Percentiles rank a stretch among this genome's conserved stretches.
Evolutionary conservation across 2,888 invertebrate species (phyloP).

Genomic region (Leptinotarsa haldemani): DNA sequence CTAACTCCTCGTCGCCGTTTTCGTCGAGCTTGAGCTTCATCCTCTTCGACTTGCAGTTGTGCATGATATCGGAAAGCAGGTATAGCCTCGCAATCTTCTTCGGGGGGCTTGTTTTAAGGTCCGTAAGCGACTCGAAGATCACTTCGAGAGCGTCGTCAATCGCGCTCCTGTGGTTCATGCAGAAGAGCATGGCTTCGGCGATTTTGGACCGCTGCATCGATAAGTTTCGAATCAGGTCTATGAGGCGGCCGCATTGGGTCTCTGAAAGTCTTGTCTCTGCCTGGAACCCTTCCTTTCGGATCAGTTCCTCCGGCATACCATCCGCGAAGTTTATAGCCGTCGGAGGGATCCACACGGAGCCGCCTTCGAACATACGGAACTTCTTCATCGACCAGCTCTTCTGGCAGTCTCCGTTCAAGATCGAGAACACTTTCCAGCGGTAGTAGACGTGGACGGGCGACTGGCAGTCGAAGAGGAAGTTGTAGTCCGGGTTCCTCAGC

Average conservation of each 20-base stretch:
- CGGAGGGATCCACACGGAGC: slow-evolving; percentile 96
- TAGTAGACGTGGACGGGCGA: slow-evolving; percentile 69
- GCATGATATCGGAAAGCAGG: slow-evolving; percentile 93
- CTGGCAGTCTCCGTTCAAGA: slow-evolving; percentile 92
- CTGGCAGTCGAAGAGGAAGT: slow-evolving; percentile 89
- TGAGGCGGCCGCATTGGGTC: slow-evolving; percentile 87
- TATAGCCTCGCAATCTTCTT: slow-evolving; percentile 88
- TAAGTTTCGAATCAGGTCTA: slow-evolving; percentile 86
- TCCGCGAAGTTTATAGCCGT: slow-evolving; percentile 90
- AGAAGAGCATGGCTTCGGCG: slow-evolving; percentile 96
- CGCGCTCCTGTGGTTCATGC: slow-evolving; percentile 94
- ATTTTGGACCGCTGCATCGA: slow-evolving; percentile 81
- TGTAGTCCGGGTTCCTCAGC: slow-evolving; percentile 93
- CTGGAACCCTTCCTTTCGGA: slow-evolving; percentile 72
- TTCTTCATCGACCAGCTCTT: slow-evolving; percentile 88
- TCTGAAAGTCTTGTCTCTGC: slow-evolving; percentile 75
- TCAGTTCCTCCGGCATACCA: slow-evolving; percentile 95
- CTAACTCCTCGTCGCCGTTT: slow-evolving; percentile 67
- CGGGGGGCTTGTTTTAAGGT: slow-evolving; percentile 74
- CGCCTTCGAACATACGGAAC: slow-evolving; percentile 95
- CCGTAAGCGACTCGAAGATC: slow-evolving; percentile 86
- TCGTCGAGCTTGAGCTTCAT: slow-evolving; percentile 71
- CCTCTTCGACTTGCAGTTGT: slow-evolving; percentile 88
- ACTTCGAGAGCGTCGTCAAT: slow-evolving; percentile 93
- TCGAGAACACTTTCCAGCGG: slow-evolving; percentile 92